Evolutionary conservation across 2,113 vertebrate species (phyloP).

Genomic region (Castor canadensis): DNA sequence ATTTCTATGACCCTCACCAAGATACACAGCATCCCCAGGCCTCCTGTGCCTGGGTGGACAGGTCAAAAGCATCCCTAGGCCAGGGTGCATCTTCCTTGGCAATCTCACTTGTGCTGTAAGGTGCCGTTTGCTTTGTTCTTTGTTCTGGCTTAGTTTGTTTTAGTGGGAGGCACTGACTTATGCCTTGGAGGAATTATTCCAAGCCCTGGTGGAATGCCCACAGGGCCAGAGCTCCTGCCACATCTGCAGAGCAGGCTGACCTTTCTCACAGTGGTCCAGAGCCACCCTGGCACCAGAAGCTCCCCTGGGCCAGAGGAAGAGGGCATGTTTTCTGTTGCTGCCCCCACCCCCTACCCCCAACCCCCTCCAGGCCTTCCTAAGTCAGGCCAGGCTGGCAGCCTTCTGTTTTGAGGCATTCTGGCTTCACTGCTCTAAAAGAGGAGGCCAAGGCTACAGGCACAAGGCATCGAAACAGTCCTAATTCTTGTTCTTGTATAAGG

Average conservation of each 20-base stretch:
- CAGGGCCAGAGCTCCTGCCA: background rate
- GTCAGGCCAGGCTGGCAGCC: background rate
- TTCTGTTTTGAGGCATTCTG: background rate
- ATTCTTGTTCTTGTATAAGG: background rate
- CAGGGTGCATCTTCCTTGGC: background rate
- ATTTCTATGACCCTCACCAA: background rate
- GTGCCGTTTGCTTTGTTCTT: background rate
- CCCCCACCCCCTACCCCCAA: no score
- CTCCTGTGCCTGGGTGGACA: background rate
- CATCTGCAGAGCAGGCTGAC: background rate
- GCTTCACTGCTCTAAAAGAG: background rate
- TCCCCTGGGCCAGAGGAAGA: background rate
- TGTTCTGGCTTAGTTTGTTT: slow-evolving; percentile 49
- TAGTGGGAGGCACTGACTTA: background rate
- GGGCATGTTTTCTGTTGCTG: background rate
- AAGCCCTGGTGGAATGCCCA: slow-evolving; percentile 38
- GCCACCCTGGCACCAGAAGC: background rate
- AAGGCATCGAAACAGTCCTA: background rate
- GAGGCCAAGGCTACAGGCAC: background rate
- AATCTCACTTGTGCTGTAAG: background rate
- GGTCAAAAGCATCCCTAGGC: background rate
- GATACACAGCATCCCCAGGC: background rate
- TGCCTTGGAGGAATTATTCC: slow-evolving; percentile 33
- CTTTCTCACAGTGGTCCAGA: slow-evolving; percentile 59
- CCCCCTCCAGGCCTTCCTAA: background rate